Conservation (phyloP, 2,113 vertebrate genomes). For the Eptesicus fuscus region DNA sequence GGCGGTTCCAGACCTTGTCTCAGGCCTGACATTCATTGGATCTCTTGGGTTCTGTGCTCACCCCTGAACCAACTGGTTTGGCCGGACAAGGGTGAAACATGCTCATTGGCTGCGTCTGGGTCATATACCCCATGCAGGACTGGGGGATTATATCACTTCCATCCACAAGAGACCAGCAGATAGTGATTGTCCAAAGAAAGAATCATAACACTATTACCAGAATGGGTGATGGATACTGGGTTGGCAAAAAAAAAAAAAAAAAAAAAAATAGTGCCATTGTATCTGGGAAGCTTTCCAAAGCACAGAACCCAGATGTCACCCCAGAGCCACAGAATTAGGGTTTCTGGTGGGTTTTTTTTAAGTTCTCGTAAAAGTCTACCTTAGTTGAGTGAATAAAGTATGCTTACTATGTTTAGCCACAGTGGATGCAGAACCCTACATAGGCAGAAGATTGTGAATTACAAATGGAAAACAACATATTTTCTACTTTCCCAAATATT, state of each 20-base stretch:
- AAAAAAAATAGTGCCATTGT: not conserved
- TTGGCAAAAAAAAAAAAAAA: not conserved
- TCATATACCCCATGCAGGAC: not conserved
- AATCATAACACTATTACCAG: not conserved
- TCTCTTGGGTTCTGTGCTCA: not conserved
- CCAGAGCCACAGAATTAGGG: not conserved
- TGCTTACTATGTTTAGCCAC: conserved; percentile 38
- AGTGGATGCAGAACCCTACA: not conserved
- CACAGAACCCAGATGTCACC: not conserved
- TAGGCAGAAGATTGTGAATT: conserved; percentile 45
- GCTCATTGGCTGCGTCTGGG: not conserved
- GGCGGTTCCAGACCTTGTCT: not conserved
- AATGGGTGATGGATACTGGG: not conserved
- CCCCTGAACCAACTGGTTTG: not conserved
- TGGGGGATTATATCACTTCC: not conserved
- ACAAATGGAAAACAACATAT: conserved; percentile 48
- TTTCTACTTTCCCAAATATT: conserved; percentile 59
- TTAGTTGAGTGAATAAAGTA: not conserved
- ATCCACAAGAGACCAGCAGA: not conserved
- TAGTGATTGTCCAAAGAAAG: not conserved
- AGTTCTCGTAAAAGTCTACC: conserved; percentile 28
- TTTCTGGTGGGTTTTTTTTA: not conserved
- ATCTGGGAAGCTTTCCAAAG: conserved; percentile 6
- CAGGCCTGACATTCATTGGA: not conserved
- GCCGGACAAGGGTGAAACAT: not conserved